Evolutionary conservation across 2,797 vertebrate genomes (phyloP).

Genomic region (Coracias cyanogaster): DNA sequence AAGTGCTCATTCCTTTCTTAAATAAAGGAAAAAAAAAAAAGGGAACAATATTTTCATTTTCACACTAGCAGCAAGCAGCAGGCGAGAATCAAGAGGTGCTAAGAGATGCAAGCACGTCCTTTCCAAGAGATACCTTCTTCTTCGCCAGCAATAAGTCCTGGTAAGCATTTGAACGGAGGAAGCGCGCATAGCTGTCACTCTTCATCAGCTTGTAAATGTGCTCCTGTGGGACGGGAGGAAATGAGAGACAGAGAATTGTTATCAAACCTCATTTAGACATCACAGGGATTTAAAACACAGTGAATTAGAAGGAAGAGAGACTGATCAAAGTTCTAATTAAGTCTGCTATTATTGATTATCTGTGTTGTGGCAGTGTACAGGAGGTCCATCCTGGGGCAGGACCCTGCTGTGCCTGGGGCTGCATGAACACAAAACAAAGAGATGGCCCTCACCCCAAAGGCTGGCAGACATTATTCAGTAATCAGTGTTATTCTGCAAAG

Average conservation of each 20-base stretch:
- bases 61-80: conserved; percentile 82
- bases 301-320: conserved; percentile 65
- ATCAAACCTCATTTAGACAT: conserved; percentile 46
- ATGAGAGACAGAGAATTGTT: conserved; percentile 59
- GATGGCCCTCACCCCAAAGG: not conserved
- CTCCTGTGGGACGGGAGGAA: conserved; percentile 83
- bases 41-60: conserved; percentile 69
- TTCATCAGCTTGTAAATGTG: conserved; percentile 99
- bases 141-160: conserved; percentile 93
- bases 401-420: conserved; percentile 2
- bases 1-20: conserved; percentile 57
- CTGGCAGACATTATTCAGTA: not conserved
- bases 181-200: conserved; percentile 97
- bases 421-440: not conserved
- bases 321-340: conserved; percentile 57
- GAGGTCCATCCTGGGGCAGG: conserved; percentile 27
- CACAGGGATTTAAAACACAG: conserved; percentile 61
- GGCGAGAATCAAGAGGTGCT: conserved; percentile 75
- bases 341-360: conserved; percentile 59
- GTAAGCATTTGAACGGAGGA: conserved; percentile 93
- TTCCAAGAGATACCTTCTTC: conserved; percentile 91
- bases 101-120: conserved; percentile 77
- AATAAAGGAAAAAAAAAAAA: conserved; percentile 49
- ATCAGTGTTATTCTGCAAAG: conserved; percentile 9
- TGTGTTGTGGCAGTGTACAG: not conserved